phyloP scores from a whole-genome alignment of 2,888 invertebrate genomes.

The Melieria picta region DNA sequence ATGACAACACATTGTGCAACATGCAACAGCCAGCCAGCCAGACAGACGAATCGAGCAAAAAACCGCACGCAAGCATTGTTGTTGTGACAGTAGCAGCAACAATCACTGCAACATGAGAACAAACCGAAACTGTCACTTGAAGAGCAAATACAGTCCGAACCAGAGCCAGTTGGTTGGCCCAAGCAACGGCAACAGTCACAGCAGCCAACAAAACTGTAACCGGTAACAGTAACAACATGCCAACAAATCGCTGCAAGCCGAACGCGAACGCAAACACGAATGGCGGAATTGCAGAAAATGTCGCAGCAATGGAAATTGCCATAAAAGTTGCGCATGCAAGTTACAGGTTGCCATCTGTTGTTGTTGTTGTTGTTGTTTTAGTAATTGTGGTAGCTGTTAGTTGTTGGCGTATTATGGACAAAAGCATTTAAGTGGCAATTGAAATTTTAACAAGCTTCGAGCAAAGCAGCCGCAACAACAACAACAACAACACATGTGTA shows the following conservation, averaged over 20 bases:
- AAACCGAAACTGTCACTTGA: too few relatives aligned
- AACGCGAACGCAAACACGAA: too few relatives aligned
- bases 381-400: too few relatives aligned
- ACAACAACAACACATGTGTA: too few relatives aligned
- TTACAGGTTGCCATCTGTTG: too few relatives aligned
- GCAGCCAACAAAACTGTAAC: neutral
- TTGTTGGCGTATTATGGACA: conserved; percentile 48
- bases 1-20: neutral
- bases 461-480: neutral
- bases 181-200: neutral
- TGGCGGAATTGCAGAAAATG: too few relatives aligned
- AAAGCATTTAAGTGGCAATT: conserved; percentile 59
- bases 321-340: too few relatives aligned
- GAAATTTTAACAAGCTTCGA: conserved; percentile 48
- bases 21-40: neutral
- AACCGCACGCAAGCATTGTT: neutral
- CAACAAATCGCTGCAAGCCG: too few relatives aligned
- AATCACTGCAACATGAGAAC: neutral
- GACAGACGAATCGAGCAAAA: neutral
- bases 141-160: too few relatives aligned
- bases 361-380: too few relatives aligned
- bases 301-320: too few relatives aligned
- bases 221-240: neutral
- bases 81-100: neutral
- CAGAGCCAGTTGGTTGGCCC: too few relatives aligned